Percentiles rank a stretch among this genome's conserved stretches.
These are phyloP conservation scores for Grantiella picta DNA, from an alignment of 2,113 vertebrate genomes.

Conservation along the genomic window DNA sequence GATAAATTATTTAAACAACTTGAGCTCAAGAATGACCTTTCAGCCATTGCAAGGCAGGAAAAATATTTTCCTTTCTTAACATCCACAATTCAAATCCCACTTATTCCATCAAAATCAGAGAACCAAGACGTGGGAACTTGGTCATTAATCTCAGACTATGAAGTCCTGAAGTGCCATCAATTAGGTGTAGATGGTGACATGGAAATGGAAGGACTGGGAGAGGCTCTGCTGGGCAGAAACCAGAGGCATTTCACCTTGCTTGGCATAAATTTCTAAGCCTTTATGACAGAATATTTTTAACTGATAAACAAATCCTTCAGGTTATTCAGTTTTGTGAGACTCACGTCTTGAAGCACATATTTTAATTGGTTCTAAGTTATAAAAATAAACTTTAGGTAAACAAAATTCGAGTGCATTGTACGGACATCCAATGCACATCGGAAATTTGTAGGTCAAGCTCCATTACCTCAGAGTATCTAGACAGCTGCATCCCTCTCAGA, in stretches of 20 bases:
- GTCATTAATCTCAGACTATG: slow-evolving; percentile 22
- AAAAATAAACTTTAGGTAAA: neutral
- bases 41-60: slow-evolving; percentile 44
- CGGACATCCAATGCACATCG: accelerated
- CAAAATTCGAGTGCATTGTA: neutral
- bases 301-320: neutral
- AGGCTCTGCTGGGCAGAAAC: neutral
- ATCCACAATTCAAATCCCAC: neutral
- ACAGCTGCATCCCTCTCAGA: neutral
- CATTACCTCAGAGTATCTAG: neutral
- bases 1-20: slow-evolving; percentile 69
- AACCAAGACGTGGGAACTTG: neutral
- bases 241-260: neutral
- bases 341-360: neutral
- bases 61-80: slow-evolving; percentile 58
- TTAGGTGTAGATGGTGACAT: neutral
- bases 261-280: neutral
- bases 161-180: neutral
- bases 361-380: neutral
- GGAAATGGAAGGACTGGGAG: neutral
- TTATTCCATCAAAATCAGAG: neutral
- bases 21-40: slow-evolving; percentile 63
- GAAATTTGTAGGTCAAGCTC: neutral
- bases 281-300: neutral
- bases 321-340: neutral